Base-by-base conservation (phyloP, 2,888 invertebrate species). In the Caenorhabditis sulstoni region DNA sequence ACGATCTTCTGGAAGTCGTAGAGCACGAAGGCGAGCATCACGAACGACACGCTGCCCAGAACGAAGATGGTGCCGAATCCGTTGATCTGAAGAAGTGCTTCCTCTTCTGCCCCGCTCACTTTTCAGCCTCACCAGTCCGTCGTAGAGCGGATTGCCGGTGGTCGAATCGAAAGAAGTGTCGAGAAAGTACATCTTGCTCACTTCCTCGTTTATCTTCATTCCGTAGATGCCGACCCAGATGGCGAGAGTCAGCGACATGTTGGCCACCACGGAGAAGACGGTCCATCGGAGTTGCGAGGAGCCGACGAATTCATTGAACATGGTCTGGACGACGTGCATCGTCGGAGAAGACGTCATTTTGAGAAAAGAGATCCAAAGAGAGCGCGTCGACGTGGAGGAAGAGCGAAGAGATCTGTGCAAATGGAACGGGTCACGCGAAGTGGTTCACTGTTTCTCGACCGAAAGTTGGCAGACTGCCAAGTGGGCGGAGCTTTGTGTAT, bases 21-120 rank as follows among this genome's bases (percentile, higher is more conserved):
- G 22, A 87, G 67, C 12, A 83, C 87, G 37, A 87, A 81, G 1
- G 64, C 80, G n/a, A 87, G 79, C 84, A 87, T 86, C 8, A 83
- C 44, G 73, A 87, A 87, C 18, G 85, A 84, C 47, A 87, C 81
- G 41, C 35, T 11, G n/a, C 80, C 84, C 35, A 87, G 77, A 7
- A 83, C 59, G 14, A 68, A 12, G n/a, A 86, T 67, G 35, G 86
- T 85, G 16, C 77, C 47, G 18, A 86, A 37, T 1, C 86, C 86
- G 58, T 87, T 86, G 35, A 83, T 39, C 85, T 86, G 71, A 61
- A 81, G 67, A 18, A 4, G 4, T 7, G 18, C 23, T 0, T 5
- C 22, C 37, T 23, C 29, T 29, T 16, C 14, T n/a, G 8, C 14
- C 14, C 39, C 14, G 16, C 41, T 41, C 18, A 29, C n/a, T 5